phyloP scores from a whole-genome alignment of 2,888 invertebrate genomes.

The Hipparchia sbordonii region DNA sequence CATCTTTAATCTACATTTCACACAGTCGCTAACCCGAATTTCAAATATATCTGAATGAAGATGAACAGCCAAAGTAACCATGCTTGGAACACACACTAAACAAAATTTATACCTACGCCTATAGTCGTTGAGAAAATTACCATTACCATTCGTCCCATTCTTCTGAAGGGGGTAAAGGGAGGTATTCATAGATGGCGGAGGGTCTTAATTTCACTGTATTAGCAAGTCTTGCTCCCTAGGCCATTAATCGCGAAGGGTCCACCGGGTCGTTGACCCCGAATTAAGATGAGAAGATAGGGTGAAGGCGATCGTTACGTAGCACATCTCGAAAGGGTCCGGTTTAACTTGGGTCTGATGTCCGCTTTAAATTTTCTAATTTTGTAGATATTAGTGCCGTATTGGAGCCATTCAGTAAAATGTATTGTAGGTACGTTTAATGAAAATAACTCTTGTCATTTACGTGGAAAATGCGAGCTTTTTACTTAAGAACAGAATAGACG shows the following conservation, averaged over 20 bases:
- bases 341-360: slow-evolving; percentile 14
- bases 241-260: slow-evolving; percentile 77
- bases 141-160: slow-evolving; percentile 40
- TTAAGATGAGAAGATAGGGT: slow-evolving; percentile 70
- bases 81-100: background rate
- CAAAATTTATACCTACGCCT: slow-evolving; percentile 3
- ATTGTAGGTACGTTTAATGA: too few species aligned
- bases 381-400: too few species aligned
- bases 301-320: slow-evolving; percentile 55
- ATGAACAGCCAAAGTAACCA: background rate
- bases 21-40: background rate
- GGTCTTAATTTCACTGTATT: slow-evolving; percentile 79
- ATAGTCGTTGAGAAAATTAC: slow-evolving; percentile 41
- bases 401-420: too few species aligned
- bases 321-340: slow-evolving; percentile 33
- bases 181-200: slow-evolving; percentile 68
- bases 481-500: too few species aligned
- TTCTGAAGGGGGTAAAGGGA: slow-evolving; percentile 61
- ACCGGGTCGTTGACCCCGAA: slow-evolving; percentile 70
- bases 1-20: too few species aligned
- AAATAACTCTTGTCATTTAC: too few species aligned
- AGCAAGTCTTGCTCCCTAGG: slow-evolving; percentile 75
- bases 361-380: background rate
- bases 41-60: background rate
- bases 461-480: too few species aligned